phyloP scores from a whole-genome alignment of 2,888 invertebrate species.

The Palloptera scutellata region DNA sequence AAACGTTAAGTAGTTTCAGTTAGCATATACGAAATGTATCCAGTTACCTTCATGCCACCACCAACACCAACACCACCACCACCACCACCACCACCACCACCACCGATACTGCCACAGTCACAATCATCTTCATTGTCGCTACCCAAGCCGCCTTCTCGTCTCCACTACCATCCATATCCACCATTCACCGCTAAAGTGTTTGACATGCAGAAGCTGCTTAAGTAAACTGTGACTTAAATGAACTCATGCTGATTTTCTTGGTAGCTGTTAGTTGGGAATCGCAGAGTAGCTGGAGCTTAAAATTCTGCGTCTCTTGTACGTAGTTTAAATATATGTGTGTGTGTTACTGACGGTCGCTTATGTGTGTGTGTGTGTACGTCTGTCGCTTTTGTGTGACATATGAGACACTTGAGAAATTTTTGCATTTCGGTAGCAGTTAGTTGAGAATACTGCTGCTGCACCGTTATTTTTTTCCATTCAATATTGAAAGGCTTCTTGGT shows the following conservation, averaged over 20 bases:
- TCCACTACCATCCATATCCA: too few relatives aligned
- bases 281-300: too few relatives aligned
- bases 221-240: constrained; percentile 35
- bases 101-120: too few relatives aligned
- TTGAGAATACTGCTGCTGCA: background rate
- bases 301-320: constrained; percentile 19
- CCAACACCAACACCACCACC: background rate
- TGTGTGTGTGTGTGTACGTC: background rate
- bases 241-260: constrained; percentile 29
- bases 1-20: background rate
- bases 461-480: background rate
- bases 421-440: too few relatives aligned
- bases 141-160: too few relatives aligned
- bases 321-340: too few relatives aligned
- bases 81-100: constrained; percentile 1
- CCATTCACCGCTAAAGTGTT: constrained; percentile 40
- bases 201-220: constrained; percentile 59
- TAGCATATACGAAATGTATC: constrained; percentile 37
- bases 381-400: constrained; percentile 43
- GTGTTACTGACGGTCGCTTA: background rate
- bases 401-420: constrained; percentile 54
- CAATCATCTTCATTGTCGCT: background rate
- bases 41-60: constrained; percentile 36
- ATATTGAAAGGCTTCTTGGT: background rate
- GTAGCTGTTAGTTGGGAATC: too few relatives aligned